phyloP scores from a whole-genome alignment of 2,888 invertebrate species.

The Thalpophila matura region DNA sequence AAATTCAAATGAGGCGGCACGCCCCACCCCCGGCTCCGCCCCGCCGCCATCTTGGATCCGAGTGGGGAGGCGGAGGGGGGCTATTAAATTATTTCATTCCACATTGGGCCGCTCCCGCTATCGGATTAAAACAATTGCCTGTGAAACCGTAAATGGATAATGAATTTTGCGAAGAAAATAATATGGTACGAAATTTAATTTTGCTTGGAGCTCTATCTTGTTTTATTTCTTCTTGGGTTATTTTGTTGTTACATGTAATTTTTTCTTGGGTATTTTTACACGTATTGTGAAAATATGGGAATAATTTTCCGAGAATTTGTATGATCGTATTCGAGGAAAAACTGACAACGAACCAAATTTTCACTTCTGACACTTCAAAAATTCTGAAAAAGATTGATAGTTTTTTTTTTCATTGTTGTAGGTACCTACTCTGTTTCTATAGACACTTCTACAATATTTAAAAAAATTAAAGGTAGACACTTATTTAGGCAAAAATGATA shows the following conservation, averaged over 20 bases:
- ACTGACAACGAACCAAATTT: not conserved
- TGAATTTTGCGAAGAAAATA: slow-evolving; percentile 89
- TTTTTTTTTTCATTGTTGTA: too few species aligned
- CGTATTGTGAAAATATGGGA: slow-evolving; percentile 11
- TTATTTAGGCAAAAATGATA: too few species aligned
- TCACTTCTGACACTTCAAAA: too few species aligned
- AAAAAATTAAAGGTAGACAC: too few species aligned
- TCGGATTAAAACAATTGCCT: slow-evolving; percentile 91
- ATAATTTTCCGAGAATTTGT: not conserved
- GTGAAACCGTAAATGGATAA: slow-evolving; percentile 89
- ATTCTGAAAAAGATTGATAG: too few species aligned
- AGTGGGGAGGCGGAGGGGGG: slow-evolving; percentile 79
- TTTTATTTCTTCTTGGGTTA: slow-evolving; percentile 50
- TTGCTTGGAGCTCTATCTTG: slow-evolving; percentile 65
- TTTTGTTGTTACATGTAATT: slow-evolving; percentile 37
- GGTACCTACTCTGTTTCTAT: too few species aligned
- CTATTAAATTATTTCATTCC: slow-evolving; percentile 91
- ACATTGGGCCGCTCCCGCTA: slow-evolving; percentile 87
- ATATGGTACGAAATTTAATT: slow-evolving; percentile 84
- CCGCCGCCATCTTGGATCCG: slow-evolving; percentile 88
- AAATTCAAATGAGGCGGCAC: slow-evolving; percentile 90
- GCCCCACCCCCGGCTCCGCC: slow-evolving; percentile 88
- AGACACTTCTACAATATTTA: too few species aligned
- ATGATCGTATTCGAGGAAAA: not conserved
- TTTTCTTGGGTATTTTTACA: slow-evolving; percentile 43